Base-by-base conservation (phyloP, 2,113 vertebrate species). In the Pholis gunnellus region DNA sequence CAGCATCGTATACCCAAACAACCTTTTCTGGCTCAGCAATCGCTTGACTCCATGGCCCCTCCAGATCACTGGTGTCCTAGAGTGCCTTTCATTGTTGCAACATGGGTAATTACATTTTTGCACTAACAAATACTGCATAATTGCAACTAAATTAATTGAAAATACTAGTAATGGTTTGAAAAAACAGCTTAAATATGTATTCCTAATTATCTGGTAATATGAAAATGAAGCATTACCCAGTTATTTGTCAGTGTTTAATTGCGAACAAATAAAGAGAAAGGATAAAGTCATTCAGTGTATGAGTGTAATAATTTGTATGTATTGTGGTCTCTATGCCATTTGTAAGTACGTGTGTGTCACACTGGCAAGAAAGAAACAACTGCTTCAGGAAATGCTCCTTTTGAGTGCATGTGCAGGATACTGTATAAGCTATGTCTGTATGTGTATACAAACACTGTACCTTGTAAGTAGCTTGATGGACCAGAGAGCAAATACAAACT, bases 381-480 rank as follows among this genome's bases (percentile, higher is more conserved):
- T 27, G 52, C 27, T 68, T 59, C 2, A 52, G 25, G 20, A 52
- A 82, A 68, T 44, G 79, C 65, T 64, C 54, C 63, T 79, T 57
- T 48, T 61, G n/a, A 75, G 56, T 3, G 27, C 38, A 81, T 40
- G 64, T 65, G 36, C 69, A 42, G 17, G 44, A 57, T 22, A 52
- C 40, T 13, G 52, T 22, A 15, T 27, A 40, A 54, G 9, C 38
- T 40, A 66, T 67, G 38, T 59, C 27, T 54, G 40, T 54, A 17
- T 60, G 77, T 54, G 36, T 75, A 59, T 29, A 68, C 36, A 78
- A 66, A 42, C 56, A 42, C 44, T 44, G 60, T 60, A 76, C 15
- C 38, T 72, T 77, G 46, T 61, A 74, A 78, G 77, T 72, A 40
- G 65, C 38, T 72, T 79, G 75, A 87, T 72, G 77, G 13, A 5